Base-by-base conservation (phyloP, 2,113 vertebrate species). In the Vulpes lagopus region DNA sequence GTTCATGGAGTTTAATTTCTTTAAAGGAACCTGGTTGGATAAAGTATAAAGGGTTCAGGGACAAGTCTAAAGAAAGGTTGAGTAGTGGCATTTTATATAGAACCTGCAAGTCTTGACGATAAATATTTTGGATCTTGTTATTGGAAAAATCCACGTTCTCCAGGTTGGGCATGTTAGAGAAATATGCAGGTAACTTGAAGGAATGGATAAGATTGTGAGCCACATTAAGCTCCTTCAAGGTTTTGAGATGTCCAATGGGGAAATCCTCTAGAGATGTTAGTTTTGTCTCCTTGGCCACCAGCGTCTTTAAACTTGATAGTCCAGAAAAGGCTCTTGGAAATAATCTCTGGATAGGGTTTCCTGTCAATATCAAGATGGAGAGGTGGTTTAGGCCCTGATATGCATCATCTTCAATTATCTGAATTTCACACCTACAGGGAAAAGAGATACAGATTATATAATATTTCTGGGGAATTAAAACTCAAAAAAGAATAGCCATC, bases 1-100 rank as follows among this genome's bases (percentile, higher is more conserved):
- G 96, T 96, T 98, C 97, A 38, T 71, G 69, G 0, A 99, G 98
- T 15, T 78, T 96, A 65, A 99, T 78, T 20, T 88, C 97, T 17
- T 95, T 90, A 92, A 99, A 99, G 60, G 98, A 92, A 32, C 97
- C 98, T 0, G 76, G 96, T 82, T 99, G 69, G 14, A 99, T 99
- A 51, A 97, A 84, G n/a, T 98, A 94, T 88, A 99, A 98, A 27
- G 94, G 62, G 79, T 99, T 99, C 65, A 98, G 49, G 67, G 98
- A 99, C 25, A 99, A 97, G 14, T 99, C 99, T 93, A 99, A 88
- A 0, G 98, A 99, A 51, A 99, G 97, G 82, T 99, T 99, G 78
- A 55, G 32, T 6, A 81, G 88, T 2, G 86, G 89, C 11, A 11
- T 96, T 94, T 92, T 67, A 91, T 38, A 96, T 59, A 99, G 96